A percentile compares a stretch with the other conserved stretches of the same genome.
Evolutionary conservation across 2,797 vertebrate genomes (phyloP).

Genomic region (Sebastes nivosus): DNA sequence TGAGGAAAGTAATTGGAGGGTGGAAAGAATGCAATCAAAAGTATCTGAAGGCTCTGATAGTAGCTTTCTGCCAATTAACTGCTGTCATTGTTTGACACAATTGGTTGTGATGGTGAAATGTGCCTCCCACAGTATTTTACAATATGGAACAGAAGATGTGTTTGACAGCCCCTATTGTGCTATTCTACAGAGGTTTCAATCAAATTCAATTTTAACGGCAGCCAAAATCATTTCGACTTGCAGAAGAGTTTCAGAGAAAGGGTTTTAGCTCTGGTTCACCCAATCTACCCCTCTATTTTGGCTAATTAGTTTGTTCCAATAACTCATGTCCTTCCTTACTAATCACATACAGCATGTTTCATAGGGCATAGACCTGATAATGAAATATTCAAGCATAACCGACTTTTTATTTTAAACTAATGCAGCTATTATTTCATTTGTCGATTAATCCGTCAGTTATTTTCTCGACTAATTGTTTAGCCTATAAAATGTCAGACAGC

Average conservation of each 20-base stretch:
- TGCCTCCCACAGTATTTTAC: conserved; percentile 42
- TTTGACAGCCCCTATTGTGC: conserved; percentile 56
- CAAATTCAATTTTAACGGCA: conserved; percentile 32
- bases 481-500: neutral
- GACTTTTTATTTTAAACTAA: neutral
- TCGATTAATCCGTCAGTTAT: neutral
- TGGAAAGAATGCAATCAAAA: conserved; percentile 38
- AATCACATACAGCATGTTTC: neutral
- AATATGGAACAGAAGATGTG: conserved; percentile 21
- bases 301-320: neutral
- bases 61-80: conserved; percentile 57
- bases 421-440: neutral
- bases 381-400: neutral
- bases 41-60: conserved; percentile 46
- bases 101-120: conserved; percentile 42
- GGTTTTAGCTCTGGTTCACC: neutral
- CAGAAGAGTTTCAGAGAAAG: neutral
- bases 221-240: conserved; percentile 23
- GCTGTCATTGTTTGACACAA: conserved; percentile 60
- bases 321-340: neutral
- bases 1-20: conserved; percentile 46
- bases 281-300: neutral
- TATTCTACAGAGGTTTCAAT: conserved; percentile 22
- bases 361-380: neutral
- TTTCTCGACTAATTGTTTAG: neutral